Base-by-base conservation (phyloP, 2,888 invertebrate species). In the Lepidocyrtinus sp. region DNA sequence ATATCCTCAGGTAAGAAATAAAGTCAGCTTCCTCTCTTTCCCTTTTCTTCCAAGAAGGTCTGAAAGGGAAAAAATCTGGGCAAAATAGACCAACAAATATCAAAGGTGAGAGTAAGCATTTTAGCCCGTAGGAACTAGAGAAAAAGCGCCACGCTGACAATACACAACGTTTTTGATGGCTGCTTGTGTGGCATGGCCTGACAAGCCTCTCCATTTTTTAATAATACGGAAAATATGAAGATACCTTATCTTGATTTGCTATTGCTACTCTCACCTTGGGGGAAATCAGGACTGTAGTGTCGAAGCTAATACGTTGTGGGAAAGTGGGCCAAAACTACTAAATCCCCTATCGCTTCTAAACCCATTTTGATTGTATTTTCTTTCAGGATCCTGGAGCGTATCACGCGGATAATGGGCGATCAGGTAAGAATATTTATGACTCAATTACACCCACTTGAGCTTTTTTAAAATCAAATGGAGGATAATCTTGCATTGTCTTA, bases 1-100 rank as follows among this genome's bases (percentile, higher is more conserved):
- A 59, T 88, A 88, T 82, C 79, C 84, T 36, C 82, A 85, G 64
- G 83, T 84, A 75, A 82, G 69, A 50, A 50, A 50, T 50, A 50
- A 50, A 50, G 50, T 50, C 50, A 50, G 50, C 17, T 50, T 50
- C 50, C 17, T 7, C 36, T 50, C 50, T 17, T 50, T 17, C 17
- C 2, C 50, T 50, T 27, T 27, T 21, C 15, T 15, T 27, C 27
- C 27, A 15, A 22, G 7, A 22, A 21, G 22, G 21, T 69, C 50
- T 7, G 36, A 26, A 69, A 61, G 59, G 7, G 12, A 61, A 12
- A 17, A 55, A 26, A n/a, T n/a, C n/a, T n/a, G n/a, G n/a, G n/a
- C n/a, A n/a, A n/a, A 27, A 19, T 19, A n/a, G 17, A 36, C n/a
- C n/a, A 36, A 46, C 7, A 72, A 73, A 73, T 73, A 73, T 64